Conservation (phyloP, 2,113 vertebrate species). For the Clarias macrocephalus region DNA sequence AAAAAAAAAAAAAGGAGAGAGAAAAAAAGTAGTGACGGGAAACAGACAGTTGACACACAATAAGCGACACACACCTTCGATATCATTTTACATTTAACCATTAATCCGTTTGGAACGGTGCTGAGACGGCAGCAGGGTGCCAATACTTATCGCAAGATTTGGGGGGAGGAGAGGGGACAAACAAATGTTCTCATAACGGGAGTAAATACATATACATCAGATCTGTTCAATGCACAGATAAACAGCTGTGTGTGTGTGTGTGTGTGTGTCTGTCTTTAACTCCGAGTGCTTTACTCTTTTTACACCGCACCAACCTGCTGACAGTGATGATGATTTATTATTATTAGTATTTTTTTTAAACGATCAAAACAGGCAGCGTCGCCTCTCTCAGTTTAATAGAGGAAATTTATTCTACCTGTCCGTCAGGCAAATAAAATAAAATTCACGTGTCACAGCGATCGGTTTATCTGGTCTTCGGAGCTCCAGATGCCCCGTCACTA, state of each 20-base stretch:
- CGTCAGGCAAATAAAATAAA: neutral
- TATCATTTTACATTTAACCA: neutral
- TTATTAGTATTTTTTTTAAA: neutral
- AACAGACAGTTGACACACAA: neutral
- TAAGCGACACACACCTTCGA: too few species aligned
- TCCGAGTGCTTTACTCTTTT: neutral
- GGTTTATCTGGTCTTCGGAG: neutral
- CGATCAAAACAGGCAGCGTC: neutral
- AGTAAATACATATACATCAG: too few species aligned
- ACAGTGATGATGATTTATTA: neutral
- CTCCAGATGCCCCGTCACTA: constrained; percentile 4
- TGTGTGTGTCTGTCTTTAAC: too few species aligned
- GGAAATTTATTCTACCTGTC: too few species aligned
- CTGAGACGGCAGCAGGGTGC: neutral
- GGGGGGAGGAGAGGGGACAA: too few species aligned
- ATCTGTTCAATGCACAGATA: too few species aligned
- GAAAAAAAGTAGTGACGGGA: neutral
- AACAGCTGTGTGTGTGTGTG: too few species aligned
- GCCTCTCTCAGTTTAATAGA: neutral
- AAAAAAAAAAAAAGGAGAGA: neutral
- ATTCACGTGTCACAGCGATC: neutral
- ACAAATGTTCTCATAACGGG: too few species aligned
- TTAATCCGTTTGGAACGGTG: neutral
- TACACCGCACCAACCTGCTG: neutral
- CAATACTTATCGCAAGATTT: neutral